Base-by-base conservation (phyloP, 2,888 invertebrate species). In the Mesorhabditis belari region DNA sequence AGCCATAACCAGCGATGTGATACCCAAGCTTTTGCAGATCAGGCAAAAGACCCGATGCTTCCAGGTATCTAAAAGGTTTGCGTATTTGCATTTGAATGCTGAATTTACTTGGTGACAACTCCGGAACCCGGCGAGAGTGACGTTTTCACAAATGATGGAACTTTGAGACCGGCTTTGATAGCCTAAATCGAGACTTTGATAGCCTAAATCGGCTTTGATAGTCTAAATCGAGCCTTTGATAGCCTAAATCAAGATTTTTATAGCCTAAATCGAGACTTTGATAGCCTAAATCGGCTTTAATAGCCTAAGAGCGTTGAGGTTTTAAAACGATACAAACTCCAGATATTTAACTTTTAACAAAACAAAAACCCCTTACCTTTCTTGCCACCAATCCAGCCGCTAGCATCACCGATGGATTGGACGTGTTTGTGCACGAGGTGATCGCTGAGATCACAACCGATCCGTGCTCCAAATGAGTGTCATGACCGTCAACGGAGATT, bases 341-440 rank as follows among this genome's bases (percentile, higher is more conserved):
- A n/a, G 44, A 44, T n/a, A n/a, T 12, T 44, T 9, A 44, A 44
- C 44, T n/a, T n/a, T 9, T 12, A 44, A 44, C 9, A 44, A 12
- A 9, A 44, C 44, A 44, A 12, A 6, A n/a, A 19, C n/a, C 21
- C 6, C 21, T 24, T 24, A 63, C 63, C 64, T 74, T 77, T 58
- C 71, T 69, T 26, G 78, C 77, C 5, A 78, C 73, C 19, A 78
- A 62, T 87, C 92, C 92, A 71, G 96, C 95, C 44, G 93, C 95
- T 21, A 96, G 85, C 95, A 96, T 96, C 5, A 96, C 96, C 71
- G 92, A 92, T 0, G 96, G 95, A 82, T 96, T 96, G 75, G 91
- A 91, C 0, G 96, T 96, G 81, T 98, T 98, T 58, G 96, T 96
- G 82, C 96, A 98, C 25, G 92, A 92, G 0, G 96, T 96, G 75